Conservation (phyloP, 2,797 vertebrate genomes). For the Danionella dracula region DNA sequence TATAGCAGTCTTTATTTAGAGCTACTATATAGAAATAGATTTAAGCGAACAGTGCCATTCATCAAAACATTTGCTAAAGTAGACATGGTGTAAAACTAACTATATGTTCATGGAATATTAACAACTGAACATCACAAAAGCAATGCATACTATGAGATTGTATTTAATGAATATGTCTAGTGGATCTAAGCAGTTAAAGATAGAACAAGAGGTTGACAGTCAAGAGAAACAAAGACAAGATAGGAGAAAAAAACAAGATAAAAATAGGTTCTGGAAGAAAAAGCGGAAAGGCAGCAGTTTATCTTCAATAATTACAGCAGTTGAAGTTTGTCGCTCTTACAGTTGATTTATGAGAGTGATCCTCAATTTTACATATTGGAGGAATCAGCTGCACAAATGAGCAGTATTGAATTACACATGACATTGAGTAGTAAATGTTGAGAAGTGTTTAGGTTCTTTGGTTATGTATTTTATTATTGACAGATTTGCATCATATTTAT, state of each 20-base stretch:
- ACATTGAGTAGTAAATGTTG: too few relatives aligned
- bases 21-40: too few relatives aligned
- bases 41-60: not conserved
- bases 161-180: not conserved
- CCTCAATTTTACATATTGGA: not conserved
- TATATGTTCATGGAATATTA: not conserved
- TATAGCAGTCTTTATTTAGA: not conserved
- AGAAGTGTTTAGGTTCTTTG: too few relatives aligned
- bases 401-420: not conserved
- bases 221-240: not conserved
- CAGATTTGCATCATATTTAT: too few relatives aligned
- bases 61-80: not conserved
- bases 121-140: not conserved
- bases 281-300: not conserved
- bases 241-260: not conserved
- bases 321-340: not conserved
- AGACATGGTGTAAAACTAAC: not conserved
- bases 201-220: not conserved
- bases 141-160: not conserved
- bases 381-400: not conserved
- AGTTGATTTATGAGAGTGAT: not conserved
- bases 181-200: not conserved
- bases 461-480: too few relatives aligned
- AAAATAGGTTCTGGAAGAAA: not conserved
- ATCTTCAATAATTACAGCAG: not conserved